phyloP scores from a whole-genome alignment of 2,888 invertebrate species.

The Argyresthia goedartella region DNA sequence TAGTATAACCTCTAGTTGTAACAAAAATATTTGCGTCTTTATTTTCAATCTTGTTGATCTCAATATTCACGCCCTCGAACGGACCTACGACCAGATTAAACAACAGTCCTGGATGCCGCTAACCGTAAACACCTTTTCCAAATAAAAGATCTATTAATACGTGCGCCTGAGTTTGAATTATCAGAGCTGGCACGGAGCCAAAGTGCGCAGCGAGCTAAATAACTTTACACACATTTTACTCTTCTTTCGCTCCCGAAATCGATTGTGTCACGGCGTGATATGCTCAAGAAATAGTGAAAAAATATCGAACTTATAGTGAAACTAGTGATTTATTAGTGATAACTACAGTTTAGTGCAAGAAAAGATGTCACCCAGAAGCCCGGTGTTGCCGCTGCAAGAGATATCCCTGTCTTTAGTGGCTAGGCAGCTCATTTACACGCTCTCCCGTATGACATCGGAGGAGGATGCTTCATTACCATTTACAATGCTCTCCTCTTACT shows the following conservation, averaged over 20 bases:
- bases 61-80: not conserved
- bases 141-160: constrained; percentile 63
- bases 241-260: constrained; percentile 47
- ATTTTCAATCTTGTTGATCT: not conserved
- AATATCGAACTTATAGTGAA: constrained; percentile 11
- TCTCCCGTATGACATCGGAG: constrained; percentile 73
- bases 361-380: constrained; percentile 75
- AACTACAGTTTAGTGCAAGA: constrained; percentile 14
- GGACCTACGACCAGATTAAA: constrained; percentile 13
- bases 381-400: constrained; percentile 71
- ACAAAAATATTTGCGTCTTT: no score
- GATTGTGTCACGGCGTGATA: constrained; percentile 27
- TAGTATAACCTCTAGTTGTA: no score
- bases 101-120: constrained; percentile 29
- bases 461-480: constrained; percentile 71
- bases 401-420: constrained; percentile 72
- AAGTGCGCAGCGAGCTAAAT: constrained; percentile 48
- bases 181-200: constrained; percentile 57
- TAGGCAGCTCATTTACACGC: constrained; percentile 72
- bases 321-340: constrained; percentile 19
- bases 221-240: constrained; percentile 43
- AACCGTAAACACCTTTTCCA: constrained; percentile 53
- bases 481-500: constrained; percentile 72
- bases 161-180: constrained; percentile 55
- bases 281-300: constrained; percentile 40